These are phyloP conservation scores for Ameiurus melas DNA, from an alignment of 2,113 vertebrate species.

Conservation along the genomic window DNA sequence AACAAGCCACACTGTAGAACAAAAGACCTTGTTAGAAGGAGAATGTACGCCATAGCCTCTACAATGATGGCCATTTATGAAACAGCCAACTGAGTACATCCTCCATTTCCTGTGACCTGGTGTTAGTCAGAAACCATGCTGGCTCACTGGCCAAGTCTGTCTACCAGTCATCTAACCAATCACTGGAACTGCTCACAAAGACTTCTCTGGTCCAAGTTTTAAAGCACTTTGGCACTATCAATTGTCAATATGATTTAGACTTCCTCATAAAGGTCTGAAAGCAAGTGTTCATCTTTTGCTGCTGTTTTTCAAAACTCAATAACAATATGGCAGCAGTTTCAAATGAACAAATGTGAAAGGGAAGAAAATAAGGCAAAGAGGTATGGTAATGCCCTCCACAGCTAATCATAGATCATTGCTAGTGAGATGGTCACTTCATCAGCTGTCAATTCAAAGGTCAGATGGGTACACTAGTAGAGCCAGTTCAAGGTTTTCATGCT, in stretches of 20 bases:
- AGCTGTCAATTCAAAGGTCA: background rate
- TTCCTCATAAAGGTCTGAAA: constrained; percentile 27
- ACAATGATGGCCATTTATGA: constrained; percentile 32
- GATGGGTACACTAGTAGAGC: constrained; percentile 5
- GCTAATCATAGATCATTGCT: constrained; percentile 25
- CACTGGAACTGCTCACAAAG: constrained; percentile 21
- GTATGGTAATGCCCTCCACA: constrained; percentile 5
- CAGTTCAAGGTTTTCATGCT: constrained; percentile 20
- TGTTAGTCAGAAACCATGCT: constrained; percentile 1
- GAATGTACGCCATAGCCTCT: constrained; percentile 13
- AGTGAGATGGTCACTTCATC: constrained; percentile 14
- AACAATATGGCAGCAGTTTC: constrained; percentile 51
- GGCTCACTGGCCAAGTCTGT: constrained; percentile 23
- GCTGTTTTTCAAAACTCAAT: constrained; percentile 57
- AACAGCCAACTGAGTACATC: constrained; percentile 20
- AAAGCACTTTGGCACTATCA: constrained; percentile 37
- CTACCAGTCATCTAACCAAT: constrained; percentile 24
- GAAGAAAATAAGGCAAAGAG: constrained; percentile 12
- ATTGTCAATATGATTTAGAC: constrained; percentile 50
- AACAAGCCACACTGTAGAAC: constrained; percentile 15
- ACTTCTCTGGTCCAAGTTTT: constrained; percentile 17
- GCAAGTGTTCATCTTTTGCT: constrained; percentile 46
- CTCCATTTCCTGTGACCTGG: constrained; percentile 50
- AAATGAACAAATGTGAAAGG: constrained; percentile 28
- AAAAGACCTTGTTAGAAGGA: constrained; percentile 31